Percentiles rank a stretch among this genome's conserved stretches.
These are phyloP conservation scores for Rousettus leschenaultii DNA, from an alignment of 2,113 vertebrate species.

Conservation along the genomic window DNA sequence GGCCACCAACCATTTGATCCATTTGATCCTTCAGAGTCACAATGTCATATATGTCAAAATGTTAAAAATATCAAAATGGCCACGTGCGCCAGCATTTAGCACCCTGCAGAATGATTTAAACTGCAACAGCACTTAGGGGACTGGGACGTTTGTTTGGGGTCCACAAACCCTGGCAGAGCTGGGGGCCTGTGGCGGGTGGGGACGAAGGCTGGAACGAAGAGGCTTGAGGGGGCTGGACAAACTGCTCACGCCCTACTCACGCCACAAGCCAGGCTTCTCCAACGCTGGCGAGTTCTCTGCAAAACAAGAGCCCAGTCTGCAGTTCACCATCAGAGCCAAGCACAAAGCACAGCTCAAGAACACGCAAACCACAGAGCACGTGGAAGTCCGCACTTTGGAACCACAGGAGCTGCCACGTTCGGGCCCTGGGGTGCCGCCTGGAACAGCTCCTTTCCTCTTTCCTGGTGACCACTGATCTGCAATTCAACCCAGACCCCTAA, in stretches of 20 bases:
- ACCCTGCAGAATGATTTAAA: constrained; percentile 53
- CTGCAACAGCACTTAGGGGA: not conserved
- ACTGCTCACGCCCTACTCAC: not conserved
- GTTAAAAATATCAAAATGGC: constrained; percentile 32
- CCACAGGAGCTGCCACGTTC: not conserved
- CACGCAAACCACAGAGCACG: not conserved
- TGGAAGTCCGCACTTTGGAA: not conserved
- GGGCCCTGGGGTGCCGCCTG: not conserved
- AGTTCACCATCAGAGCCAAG: not conserved
- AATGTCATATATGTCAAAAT: not conserved
- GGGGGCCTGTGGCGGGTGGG: rapidly evolving
- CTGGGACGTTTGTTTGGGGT: not conserved
- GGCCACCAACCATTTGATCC: not conserved
- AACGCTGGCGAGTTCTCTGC: not conserved
- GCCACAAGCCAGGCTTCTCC: not conserved
- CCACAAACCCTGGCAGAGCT: not conserved
- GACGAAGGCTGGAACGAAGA: not conserved
- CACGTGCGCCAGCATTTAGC: not conserved
- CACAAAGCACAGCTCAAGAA: not conserved
- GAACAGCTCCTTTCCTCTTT: not conserved
- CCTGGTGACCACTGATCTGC: not conserved
- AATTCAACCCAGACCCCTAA: not conserved
- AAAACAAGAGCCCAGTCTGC: not conserved
- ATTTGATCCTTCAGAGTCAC: not conserved
- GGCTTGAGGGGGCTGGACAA: not conserved